Base-by-base conservation (phyloP, 53 echinoderm and acorn worm species). In the Apostichopus leukothele region DNA sequence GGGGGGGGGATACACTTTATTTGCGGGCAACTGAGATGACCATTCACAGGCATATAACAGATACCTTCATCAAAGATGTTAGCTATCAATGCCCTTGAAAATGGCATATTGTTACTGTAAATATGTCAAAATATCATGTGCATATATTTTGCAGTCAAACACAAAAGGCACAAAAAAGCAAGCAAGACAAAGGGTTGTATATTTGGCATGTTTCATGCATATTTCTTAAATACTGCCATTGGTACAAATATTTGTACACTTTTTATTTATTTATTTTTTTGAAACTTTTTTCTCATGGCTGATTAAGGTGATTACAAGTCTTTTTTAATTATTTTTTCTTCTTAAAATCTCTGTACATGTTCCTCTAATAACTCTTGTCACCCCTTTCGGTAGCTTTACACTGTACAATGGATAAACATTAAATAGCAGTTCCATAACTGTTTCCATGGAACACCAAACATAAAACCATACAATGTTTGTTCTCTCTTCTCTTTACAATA, bases 211-310 rank as follows among this genome's bases (percentile, higher is more conserved):
- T 86, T 66, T 86, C 86, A 86, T 86, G 86, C 86, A 86, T 86
- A 86, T 86, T 86, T 86, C 86, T 86, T 86, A 86, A 86, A 86
- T 86, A 86, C 86, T 86, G 86, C 86, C 86, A 86, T 86, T 86
- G 86, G 86, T 86, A 86, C 86, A 86, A 86, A 91, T 91, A 75
- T 91, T 89, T 91, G 91, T 91, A 91, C 91, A 91, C 88, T 91
- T 91, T 67, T 89, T 73, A 68, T 73, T 89, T 80, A 83, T 83
- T 39, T 89, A 75, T 86, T 80, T 91, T 88, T 91, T 83, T 84
- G 83, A 88, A 91, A 84, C 60, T 91, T 75, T 91, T 83, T 91
- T 89, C 63, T 83, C 86, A 67, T 66, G 67, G 83, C 75, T 84
- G 88, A 84, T 89, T 87, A 89, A 91, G 89, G 89, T 91, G 89